A percentile compares a stretch with the other conserved stretches of the same genome.
Evolutionary conservation across 2,113 vertebrate species (phyloP).

Genomic region (Semicossyphus pulcher): DNA sequence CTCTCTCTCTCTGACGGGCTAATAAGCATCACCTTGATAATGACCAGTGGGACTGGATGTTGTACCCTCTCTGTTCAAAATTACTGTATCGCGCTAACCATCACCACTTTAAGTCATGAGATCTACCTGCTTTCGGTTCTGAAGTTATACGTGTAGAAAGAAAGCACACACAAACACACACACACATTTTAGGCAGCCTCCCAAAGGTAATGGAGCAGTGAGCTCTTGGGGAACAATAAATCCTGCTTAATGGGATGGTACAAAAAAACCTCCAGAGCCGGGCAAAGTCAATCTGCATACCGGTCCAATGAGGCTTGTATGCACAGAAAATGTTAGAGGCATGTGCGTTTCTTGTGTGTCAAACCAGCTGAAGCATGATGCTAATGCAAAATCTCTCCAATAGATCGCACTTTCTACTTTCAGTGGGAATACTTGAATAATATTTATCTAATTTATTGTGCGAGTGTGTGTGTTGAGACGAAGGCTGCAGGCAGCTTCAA

Average conservation of each 20-base stretch:
- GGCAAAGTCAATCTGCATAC: slow-evolving; percentile 73
- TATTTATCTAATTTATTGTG: slow-evolving; percentile 32
- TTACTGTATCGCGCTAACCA: slow-evolving; percentile 50
- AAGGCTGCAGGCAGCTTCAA: slow-evolving; percentile 27
- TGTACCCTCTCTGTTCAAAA: slow-evolving; percentile 42
- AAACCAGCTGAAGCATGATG: slow-evolving; percentile 4
- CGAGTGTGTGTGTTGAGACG: slow-evolving; percentile 37
- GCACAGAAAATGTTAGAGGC: slow-evolving; percentile 39
- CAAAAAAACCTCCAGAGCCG: slow-evolving; percentile 67
- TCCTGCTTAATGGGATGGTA: slow-evolving; percentile 80
- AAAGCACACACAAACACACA: slow-evolving; percentile 23
- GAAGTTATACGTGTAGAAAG: slow-evolving; percentile 31
- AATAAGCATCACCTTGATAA: slow-evolving; percentile 73
- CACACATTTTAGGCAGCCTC: slow-evolving; percentile 53
- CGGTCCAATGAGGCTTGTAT: slow-evolving; percentile 55
- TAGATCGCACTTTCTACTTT: slow-evolving; percentile 14
- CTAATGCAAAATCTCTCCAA: slow-evolving; percentile 37
- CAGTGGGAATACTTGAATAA: slow-evolving; percentile 42
- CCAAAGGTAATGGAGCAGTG: slow-evolving; percentile 79
- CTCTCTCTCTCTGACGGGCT: slow-evolving; percentile 60
- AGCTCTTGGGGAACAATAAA: slow-evolving; percentile 76
- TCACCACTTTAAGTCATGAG: slow-evolving; percentile 36
- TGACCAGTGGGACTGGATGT: slow-evolving; percentile 57
- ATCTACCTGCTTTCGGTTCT: slow-evolving; percentile 47
- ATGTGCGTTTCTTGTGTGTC: not conserved